Percentiles rank a stretch among this genome's conserved stretches.
Conservation (phyloP, 1,140 invertebrate genomes). For the Varroa destructor region DNA sequence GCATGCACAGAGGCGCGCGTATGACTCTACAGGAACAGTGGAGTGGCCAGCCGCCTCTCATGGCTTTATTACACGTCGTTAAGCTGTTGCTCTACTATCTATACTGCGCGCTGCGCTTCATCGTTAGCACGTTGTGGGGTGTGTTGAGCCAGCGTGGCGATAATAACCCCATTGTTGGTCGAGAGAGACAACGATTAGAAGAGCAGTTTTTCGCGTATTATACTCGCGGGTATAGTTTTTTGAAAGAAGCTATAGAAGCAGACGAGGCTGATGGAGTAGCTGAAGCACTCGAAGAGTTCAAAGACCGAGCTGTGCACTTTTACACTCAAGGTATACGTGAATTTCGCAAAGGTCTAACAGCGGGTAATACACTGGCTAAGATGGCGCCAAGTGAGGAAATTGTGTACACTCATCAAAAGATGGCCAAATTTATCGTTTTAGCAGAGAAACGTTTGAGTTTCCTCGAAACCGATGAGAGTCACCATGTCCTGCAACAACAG, state of each 20-base stretch:
- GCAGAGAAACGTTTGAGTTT: slow-evolving; percentile 9
- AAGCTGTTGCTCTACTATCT: slow-evolving; percentile 18
- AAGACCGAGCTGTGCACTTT: slow-evolving; percentile 17
- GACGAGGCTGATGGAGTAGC: slow-evolving; percentile 17
- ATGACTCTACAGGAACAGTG: no score
- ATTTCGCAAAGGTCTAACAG: slow-evolving; percentile 13
- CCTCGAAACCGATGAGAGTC: neutral
- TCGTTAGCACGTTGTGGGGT: slow-evolving; percentile 12
- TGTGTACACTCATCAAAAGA: slow-evolving; percentile 18
- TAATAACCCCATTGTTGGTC: neutral
- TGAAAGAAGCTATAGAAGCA: slow-evolving; percentile 19
- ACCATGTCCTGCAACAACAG: slow-evolving; percentile 1
- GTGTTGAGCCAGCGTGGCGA: slow-evolving; percentile 16
- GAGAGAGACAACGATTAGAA: neutral
- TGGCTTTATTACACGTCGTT: neutral
- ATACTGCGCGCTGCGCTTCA: slow-evolving; percentile 11
- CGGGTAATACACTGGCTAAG: slow-evolving; percentile 8
- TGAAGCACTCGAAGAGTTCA: slow-evolving; percentile 5
- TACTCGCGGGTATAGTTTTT: slow-evolving; percentile 10
- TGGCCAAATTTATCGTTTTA: neutral
- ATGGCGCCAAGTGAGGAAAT: slow-evolving; percentile 7
- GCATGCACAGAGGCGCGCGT: no score
- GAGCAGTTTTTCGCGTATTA: slow-evolving; percentile 27
- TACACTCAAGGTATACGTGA: slow-evolving; percentile 26
- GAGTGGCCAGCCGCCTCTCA: no score